Base-by-base conservation (phyloP, 2,888 invertebrate genomes). In the Keiferia lycopersicella region DNA sequence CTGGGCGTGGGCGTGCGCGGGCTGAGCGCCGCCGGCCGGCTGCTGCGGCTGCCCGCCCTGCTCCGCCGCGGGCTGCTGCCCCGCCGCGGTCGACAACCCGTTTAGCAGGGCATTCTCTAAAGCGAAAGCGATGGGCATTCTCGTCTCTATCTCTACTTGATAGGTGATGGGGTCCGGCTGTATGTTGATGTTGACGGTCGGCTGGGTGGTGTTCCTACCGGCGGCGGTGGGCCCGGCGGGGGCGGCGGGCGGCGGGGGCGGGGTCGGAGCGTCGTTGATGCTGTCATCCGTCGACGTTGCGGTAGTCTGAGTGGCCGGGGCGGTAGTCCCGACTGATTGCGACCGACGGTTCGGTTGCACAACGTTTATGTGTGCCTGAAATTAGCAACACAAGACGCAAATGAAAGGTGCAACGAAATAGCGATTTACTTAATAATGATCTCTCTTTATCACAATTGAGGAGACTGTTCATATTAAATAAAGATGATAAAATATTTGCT, bases 71-170 rank as follows among this genome's bases (percentile, higher is more conserved):
- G 51, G 60, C 7, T 50, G 57, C n/a, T 50, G 59, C 10, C 68
- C 58, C 11, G 72, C 73, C 2, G 72, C 68, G 50, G 73, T 74
- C 0, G 74, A 71, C 65, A 81, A 62, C 58, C 76, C 81, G 69
- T 73, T 78, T 20, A 81, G 66, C 61, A 83, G 65, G 50, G 77
- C 73, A 64, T 75, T 81, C 63, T 83, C 85, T 41, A 85, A 68
- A 34, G 83, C 82, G 61, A 83, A 73, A 48, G 84, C 80, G 22
- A 86, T 77, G 7, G 86, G 85, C 65, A 86, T 80, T 69, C 83
- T 76, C 39, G 84, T 81, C 65, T 84, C 87, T 68, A 87, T 84
- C 68, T 86, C 87, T 66, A 87, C 79, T 77, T 86, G 86, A 66
- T 83, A 85, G 0, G 79, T 80, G 62, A 80, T 69, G 2, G 84